phyloP scores from a whole-genome alignment of 2,797 vertebrate species.

The Takifugu rubripes region DNA sequence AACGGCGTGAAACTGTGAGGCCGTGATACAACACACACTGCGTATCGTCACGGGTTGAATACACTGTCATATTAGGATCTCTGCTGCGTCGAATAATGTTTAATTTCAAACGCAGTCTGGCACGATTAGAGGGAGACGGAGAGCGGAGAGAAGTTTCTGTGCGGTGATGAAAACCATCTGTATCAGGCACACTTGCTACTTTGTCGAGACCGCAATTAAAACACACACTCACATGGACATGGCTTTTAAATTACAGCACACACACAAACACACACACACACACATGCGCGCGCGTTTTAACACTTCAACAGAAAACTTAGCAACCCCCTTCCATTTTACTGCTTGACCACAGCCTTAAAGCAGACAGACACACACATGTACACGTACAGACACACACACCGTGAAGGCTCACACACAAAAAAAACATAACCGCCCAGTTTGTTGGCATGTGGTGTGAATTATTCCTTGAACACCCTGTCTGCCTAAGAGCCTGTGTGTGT shows the following conservation, averaged over 20 bases:
- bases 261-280: conserved; percentile 20
- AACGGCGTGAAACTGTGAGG: conserved; percentile 22
- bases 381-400: conserved; percentile 20
- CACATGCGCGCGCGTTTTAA: conserved; percentile 45
- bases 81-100: conserved; percentile 48
- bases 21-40: conserved; percentile 19
- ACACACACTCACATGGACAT: conserved; percentile 36
- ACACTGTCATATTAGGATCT: conserved; percentile 61
- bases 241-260: conserved; percentile 27
- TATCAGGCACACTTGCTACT: conserved; percentile 74
- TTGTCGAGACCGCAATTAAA: conserved; percentile 78
- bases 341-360: conserved; percentile 73
- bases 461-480: conserved; percentile 72
- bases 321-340: conserved; percentile 64
- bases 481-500: conserved; percentile 41
- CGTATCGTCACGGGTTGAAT: conserved; percentile 38
- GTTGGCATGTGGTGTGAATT: conserved; percentile 81
- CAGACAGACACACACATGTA: conserved; percentile 43
- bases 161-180: conserved; percentile 81
- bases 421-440: conserved; percentile 71
- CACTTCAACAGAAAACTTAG: conserved; percentile 57
- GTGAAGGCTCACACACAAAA: conserved; percentile 27
- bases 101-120: conserved; percentile 51
- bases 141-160: conserved; percentile 44
- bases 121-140: conserved; percentile 49